Percentiles rank a stretch among this genome's conserved stretches.
These are phyloP conservation scores for Falcunculus frontatus DNA, from an alignment of 2,113 vertebrate genomes.

Conservation along the genomic window DNA sequence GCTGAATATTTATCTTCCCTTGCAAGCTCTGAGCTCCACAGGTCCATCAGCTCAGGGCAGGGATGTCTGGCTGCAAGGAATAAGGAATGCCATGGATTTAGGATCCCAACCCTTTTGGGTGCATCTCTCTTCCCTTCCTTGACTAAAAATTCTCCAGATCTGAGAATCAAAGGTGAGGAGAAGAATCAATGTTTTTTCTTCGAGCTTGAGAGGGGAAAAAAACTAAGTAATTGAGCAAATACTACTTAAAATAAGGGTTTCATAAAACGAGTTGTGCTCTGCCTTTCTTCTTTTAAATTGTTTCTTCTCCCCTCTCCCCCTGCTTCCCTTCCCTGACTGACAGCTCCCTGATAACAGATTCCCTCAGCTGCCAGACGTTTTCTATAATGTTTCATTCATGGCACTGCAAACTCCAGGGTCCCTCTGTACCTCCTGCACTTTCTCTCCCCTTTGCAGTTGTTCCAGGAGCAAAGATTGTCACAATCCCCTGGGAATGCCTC, in stretches of 20 bases:
- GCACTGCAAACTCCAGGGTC: neutral
- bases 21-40: neutral
- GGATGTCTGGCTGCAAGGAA: neutral
- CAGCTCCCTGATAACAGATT: slow-evolving; percentile 39
- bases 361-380: slow-evolving; percentile 7
- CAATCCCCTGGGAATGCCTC: neutral
- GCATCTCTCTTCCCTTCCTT: neutral
- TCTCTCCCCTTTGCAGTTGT: neutral
- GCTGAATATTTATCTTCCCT: neutral
- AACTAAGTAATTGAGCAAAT: slow-evolving; percentile 29
- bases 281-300: neutral
- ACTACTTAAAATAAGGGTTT: slow-evolving; percentile 13
- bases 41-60: neutral
- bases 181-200: neutral
- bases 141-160: neutral
- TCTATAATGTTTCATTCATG: neutral
- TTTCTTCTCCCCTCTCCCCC: neutral
- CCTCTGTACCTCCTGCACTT: neutral
- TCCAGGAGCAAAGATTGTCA: neutral
- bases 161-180: neutral
- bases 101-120: neutral
- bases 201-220: neutral
- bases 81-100: neutral
- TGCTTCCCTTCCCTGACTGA: slow-evolving; percentile 45
- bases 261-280: neutral